These are phyloP conservation scores for Morus bassanus DNA, from an alignment of 2,797 vertebrate genomes.

Conservation along the genomic window DNA sequence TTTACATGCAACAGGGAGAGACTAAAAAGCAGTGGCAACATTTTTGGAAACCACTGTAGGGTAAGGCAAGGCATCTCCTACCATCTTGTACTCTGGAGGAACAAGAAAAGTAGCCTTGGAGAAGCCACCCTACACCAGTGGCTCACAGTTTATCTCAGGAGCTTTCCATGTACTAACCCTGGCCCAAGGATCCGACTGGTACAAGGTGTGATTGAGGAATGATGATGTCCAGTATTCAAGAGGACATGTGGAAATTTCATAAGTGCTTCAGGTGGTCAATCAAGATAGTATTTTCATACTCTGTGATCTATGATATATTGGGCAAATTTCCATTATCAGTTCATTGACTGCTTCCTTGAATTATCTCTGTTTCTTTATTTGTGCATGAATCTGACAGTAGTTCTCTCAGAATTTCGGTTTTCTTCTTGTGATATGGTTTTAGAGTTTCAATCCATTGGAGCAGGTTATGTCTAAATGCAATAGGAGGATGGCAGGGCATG, in stretches of 20 bases:
- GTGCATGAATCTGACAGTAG: background rate
- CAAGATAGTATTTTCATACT: background rate
- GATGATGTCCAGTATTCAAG: background rate
- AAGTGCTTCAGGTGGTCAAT: background rate
- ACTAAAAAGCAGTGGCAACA: background rate
- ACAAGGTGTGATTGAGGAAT: background rate
- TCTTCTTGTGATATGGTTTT: background rate
- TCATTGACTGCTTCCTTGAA: background rate
- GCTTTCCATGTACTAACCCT: background rate
- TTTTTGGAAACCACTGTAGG: background rate
- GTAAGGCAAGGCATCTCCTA: background rate
- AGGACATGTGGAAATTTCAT: background rate
- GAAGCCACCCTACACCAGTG: background rate
- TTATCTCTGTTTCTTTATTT: background rate
- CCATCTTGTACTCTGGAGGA: background rate
- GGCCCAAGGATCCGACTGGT: background rate
- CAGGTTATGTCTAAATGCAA: background rate
- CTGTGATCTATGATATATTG: background rate
- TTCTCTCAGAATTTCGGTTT: background rate
- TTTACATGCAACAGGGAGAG: background rate
- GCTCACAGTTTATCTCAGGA: background rate
- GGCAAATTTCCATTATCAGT: background rate
- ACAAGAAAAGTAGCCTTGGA: background rate
- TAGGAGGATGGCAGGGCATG: background rate
- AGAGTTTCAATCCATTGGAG: background rate